Conservation (phyloP, 2,113 vertebrate species). For the Otus sunia region DNA sequence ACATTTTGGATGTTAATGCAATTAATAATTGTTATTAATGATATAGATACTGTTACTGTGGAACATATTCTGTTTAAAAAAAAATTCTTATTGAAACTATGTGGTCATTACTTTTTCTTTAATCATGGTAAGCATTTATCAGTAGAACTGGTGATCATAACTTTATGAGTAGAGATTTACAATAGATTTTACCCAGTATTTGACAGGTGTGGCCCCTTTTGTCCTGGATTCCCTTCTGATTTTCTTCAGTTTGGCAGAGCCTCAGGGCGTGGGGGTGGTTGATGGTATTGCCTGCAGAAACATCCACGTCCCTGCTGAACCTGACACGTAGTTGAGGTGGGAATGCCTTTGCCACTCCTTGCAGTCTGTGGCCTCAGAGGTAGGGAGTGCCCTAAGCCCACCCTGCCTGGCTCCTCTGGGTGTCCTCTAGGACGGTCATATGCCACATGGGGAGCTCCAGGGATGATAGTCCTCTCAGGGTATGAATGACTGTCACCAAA, state of each 20-base stretch:
- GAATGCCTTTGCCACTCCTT: neutral
- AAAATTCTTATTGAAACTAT: neutral
- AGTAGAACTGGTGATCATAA: neutral
- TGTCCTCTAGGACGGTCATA: neutral
- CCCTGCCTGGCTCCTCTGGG: neutral
- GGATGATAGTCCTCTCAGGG: neutral
- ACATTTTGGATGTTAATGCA: neutral
- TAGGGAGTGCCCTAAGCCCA: no score
- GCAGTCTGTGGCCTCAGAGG: neutral
- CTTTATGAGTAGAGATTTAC: neutral
- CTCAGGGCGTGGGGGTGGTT: no score
- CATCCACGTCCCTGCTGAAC: neutral
- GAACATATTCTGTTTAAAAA: neutral
- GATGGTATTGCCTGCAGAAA: neutral
- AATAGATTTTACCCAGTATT: neutral
- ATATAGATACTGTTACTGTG: neutral
- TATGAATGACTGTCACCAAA: neutral
- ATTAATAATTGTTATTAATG: neutral
- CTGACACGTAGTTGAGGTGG: neutral
- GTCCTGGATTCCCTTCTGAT: neutral
- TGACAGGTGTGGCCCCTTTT: neutral
- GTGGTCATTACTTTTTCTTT: neutral
- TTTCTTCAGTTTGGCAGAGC: neutral
- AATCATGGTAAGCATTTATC: neutral
- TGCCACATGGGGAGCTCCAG: neutral